A percentile compares a stretch with the other conserved stretches of the same genome.
Conservation (phyloP, 2,113 vertebrate genomes). For the Ageneiosus marmoratus region DNA sequence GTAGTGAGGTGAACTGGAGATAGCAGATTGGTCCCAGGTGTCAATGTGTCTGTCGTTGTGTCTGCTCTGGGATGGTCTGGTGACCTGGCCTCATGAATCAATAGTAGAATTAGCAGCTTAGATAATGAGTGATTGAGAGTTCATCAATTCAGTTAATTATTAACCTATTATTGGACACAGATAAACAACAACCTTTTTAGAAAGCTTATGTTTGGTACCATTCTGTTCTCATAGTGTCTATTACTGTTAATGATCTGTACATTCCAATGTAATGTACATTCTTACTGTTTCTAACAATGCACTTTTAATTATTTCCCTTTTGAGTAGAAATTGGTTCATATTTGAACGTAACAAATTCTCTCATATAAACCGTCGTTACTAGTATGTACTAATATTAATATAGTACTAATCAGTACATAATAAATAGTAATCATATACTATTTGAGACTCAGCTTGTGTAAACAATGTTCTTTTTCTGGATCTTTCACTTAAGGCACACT, state of each 20-base stretch:
- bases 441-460: background rate
- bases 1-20: background rate
- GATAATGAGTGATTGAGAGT: too few relatives aligned
- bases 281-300: too few relatives aligned
- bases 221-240: background rate
- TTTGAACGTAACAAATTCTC: background rate
- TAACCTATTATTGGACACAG: too few relatives aligned
- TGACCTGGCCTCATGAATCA: too few relatives aligned
- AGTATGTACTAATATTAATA: background rate
- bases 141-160: too few relatives aligned
- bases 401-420: background rate
- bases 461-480: background rate
- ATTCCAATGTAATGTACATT: background rate
- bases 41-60: too few relatives aligned
- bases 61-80: too few relatives aligned
- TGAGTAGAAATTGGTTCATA: background rate
- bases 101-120: too few relatives aligned
- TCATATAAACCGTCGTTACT: background rate
- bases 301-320: background rate
- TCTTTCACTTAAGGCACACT: background rate
- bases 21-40: too few relatives aligned
- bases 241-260: background rate
- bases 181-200: background rate
- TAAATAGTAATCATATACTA: background rate
- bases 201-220: background rate